Conservation (phyloP, 1,140 invertebrate species). For the Carcinoscorpius rotundicauda region DNA sequence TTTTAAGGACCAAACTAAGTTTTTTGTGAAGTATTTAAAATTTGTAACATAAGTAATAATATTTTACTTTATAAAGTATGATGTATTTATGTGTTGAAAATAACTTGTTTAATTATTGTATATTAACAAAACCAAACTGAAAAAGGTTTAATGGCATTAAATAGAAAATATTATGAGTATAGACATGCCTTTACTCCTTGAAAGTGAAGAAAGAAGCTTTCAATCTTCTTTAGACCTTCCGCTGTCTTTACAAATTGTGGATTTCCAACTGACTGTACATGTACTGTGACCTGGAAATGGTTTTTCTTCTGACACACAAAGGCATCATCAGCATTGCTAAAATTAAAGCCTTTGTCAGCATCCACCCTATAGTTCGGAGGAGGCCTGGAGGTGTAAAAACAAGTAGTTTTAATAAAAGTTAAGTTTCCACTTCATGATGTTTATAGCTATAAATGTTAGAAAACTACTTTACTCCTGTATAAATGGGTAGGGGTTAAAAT, state of each 20-base stretch:
- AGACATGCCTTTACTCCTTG: conserved; percentile 76
- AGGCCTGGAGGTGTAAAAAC: conserved; percentile 42
- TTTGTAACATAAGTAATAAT: no score
- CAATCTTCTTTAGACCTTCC: conserved; percentile 78
- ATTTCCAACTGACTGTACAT: conserved; percentile 57
- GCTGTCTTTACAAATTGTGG: conserved; percentile 79
- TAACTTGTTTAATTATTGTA: no score
- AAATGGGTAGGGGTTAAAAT: neutral
- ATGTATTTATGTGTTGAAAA: no score
- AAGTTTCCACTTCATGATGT: neutral
- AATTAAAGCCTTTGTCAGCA: conserved; percentile 96
- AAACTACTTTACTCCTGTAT: neutral
- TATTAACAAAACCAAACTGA: no score
- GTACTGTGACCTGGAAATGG: conserved; percentile 96
- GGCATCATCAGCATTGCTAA: conserved; percentile 88
- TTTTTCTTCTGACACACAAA: conserved; percentile 99
- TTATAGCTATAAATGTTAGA: neutral
- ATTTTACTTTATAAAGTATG: no score
- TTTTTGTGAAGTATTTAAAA: no score
- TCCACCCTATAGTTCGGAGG: conserved; percentile 79
- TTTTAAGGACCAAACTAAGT: no score
- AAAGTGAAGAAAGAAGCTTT: conserved; percentile 86
- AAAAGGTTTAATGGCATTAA: no score
- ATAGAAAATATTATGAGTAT: no score
- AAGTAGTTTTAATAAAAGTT: neutral